Conservation (phyloP, 2,888 invertebrate species). For the Opisthograptis luteolata region DNA sequence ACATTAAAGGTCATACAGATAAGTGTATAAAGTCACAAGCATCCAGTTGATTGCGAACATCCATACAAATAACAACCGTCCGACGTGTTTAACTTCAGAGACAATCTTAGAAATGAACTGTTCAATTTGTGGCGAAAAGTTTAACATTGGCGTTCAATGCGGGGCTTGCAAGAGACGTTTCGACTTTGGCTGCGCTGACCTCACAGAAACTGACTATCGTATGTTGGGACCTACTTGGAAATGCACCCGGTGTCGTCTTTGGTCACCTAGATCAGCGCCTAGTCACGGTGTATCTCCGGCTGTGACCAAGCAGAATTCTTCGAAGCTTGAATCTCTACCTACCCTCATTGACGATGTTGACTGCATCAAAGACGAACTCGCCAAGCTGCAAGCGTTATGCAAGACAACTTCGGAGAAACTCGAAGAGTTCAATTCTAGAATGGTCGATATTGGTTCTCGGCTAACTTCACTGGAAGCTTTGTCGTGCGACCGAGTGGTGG, state of each 20-base stretch:
- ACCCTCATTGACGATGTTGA: constrained; percentile 8
- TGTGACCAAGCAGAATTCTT: too few species aligned
- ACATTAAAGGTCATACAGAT: too few species aligned
- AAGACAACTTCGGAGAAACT: neutral
- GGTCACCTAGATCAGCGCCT: neutral
- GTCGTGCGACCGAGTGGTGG: too few species aligned
- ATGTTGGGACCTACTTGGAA: constrained; percentile 11
- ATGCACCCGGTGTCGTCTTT: constrained; percentile 2
- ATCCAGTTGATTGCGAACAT: too few species aligned
- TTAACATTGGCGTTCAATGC: constrained; percentile 13
- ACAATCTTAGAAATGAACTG: constrained; percentile 1
- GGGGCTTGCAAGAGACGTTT: constrained; percentile 1
- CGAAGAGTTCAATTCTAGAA: neutral
- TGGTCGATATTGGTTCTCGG: neutral
- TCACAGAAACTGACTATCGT: constrained; percentile 13
- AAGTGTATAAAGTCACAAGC: too few species aligned
- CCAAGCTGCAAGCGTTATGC: constrained; percentile 1
- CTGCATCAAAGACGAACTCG: constrained; percentile 3
- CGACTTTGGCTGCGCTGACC: constrained; percentile 15
- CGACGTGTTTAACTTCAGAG: neutral
- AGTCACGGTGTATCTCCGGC: too few species aligned
- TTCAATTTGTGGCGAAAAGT: neutral
- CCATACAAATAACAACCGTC: neutral
- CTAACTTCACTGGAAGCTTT: neutral
- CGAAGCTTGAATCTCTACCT: constrained; percentile 10